A percentile compares a stretch with the other conserved stretches of the same genome.
phyloP scores from a whole-genome alignment of 2,113 vertebrate species.

The Dermatemys mawii region DNA sequence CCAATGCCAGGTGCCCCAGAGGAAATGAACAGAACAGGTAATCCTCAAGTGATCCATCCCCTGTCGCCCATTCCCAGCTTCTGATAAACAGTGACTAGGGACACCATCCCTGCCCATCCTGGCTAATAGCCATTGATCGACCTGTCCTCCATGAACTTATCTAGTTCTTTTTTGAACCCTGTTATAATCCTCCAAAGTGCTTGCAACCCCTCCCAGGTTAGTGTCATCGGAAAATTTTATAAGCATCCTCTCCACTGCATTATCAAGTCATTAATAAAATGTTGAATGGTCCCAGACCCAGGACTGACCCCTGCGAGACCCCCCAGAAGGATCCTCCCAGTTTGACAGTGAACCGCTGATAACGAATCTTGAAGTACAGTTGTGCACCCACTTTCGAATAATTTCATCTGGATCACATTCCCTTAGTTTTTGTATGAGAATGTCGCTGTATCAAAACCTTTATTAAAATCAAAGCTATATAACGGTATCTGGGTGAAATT shows the following conservation, averaged over 20 bases:
- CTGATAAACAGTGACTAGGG: too few relatives aligned
- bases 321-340: not conserved
- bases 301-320: not conserved
- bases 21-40: too few relatives aligned
- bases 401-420: not conserved
- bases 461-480: not conserved
- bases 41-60: too few relatives aligned
- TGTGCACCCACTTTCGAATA: not conserved
- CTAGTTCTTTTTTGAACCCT: too few relatives aligned
- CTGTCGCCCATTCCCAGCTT: too few relatives aligned
- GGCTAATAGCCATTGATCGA: too few relatives aligned
- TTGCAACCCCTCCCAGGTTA: not conserved
- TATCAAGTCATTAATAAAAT: not conserved
- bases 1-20: too few relatives aligned
- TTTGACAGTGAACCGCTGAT: not conserved
- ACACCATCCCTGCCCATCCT: too few relatives aligned
- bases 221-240: not conserved
- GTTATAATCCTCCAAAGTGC: too few relatives aligned
- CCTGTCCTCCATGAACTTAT: too few relatives aligned
- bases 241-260: not conserved
- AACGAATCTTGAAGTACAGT: not conserved
- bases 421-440: not conserved
- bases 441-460: not conserved
- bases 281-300: fast-evolving
- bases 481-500: not conserved